Evolutionary conservation across 1,140 invertebrate species (phyloP).

Genomic region (Oryzaephilus surinamensis): DNA sequence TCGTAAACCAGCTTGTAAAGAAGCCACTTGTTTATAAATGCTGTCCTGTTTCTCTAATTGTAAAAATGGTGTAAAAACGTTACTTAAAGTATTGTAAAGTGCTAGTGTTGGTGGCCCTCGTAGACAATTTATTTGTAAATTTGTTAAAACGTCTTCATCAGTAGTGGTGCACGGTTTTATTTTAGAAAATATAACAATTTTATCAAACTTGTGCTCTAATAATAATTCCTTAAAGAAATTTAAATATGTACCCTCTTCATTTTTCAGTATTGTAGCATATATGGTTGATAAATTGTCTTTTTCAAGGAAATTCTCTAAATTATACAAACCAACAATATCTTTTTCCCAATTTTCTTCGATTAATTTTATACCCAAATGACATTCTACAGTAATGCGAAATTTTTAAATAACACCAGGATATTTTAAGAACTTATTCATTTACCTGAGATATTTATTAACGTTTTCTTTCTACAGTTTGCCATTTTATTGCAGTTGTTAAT

Average conservation of each 20-base stretch:
- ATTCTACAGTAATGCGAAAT: conserved; percentile 7
- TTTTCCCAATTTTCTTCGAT: conserved; percentile 22
- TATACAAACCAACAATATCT: conserved; percentile 13
- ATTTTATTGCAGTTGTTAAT: too few relatives aligned
- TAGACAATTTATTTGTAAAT: conserved; percentile 23
- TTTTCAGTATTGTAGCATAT: conserved; percentile 17
- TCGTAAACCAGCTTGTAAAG: conserved; percentile 25
- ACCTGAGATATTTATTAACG: conserved; percentile 13
- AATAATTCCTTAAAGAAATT: conserved; percentile 13
- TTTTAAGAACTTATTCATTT: not conserved
- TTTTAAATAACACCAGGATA: too few relatives aligned
- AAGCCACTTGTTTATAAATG: conserved; percentile 21
- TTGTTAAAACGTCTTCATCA: conserved; percentile 17
- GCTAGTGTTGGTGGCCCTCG: conserved; percentile 26
- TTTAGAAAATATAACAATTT: conserved; percentile 21
- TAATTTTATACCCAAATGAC: conserved; percentile 18
- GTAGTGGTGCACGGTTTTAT: conserved; percentile 13
- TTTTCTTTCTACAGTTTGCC: too few relatives aligned
- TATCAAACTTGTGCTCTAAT: conserved; percentile 7
- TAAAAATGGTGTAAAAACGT: conserved; percentile 28
- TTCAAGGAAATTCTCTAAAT: conserved; percentile 21
- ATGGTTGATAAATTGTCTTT: conserved; percentile 16
- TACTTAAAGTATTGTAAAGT: conserved; percentile 29
- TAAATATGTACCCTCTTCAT: conserved; percentile 15
- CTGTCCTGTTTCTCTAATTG: conserved; percentile 11